A percentile compares a stretch with the other conserved stretches of the same genome.
phyloP scores from a whole-genome alignment of 2,888 invertebrate genomes.

The Brachyptera risi region DNA sequence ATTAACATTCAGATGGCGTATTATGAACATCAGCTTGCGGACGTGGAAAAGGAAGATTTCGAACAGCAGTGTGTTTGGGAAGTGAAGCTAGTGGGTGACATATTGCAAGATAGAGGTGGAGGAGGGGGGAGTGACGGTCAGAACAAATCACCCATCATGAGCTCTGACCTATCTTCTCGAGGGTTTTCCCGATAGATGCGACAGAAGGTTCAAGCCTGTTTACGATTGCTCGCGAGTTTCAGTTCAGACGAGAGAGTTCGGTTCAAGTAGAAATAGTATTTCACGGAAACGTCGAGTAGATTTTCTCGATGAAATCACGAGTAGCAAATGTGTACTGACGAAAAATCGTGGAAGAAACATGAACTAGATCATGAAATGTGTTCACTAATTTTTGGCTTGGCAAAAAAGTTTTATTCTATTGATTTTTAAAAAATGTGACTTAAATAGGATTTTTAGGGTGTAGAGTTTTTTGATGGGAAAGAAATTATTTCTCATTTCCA shows the following conservation, averaged over 20 bases:
- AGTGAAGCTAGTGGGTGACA: not conserved
- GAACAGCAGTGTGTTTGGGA: too few species aligned
- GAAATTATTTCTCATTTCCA: constrained; percentile 31
- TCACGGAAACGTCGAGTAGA: not conserved
- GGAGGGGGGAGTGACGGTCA: constrained; percentile 1
- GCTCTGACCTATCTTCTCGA: not conserved
- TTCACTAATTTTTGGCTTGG: not conserved
- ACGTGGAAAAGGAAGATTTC: too few species aligned
- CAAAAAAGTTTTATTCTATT: not conserved
- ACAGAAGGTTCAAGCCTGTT: not conserved
- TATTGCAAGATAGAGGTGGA: not conserved
- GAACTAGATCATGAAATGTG: not conserved
- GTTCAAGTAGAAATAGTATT: not conserved
- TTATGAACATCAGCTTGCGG: too few species aligned
- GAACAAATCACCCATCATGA: not conserved
- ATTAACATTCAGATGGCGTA: too few species aligned
- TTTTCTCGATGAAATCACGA: not conserved
- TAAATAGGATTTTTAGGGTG: not conserved
- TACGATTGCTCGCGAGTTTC: not conserved
- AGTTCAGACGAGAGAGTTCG: not conserved
- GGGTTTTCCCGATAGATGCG: not conserved
- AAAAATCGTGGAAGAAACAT: not conserved
- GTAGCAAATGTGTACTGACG: not conserved
- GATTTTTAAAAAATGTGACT: not conserved
- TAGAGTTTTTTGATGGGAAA: constrained; percentile 10